Base-by-base conservation (phyloP, 2,797 vertebrate species). In the Kryptopterus vitreolus region DNA sequence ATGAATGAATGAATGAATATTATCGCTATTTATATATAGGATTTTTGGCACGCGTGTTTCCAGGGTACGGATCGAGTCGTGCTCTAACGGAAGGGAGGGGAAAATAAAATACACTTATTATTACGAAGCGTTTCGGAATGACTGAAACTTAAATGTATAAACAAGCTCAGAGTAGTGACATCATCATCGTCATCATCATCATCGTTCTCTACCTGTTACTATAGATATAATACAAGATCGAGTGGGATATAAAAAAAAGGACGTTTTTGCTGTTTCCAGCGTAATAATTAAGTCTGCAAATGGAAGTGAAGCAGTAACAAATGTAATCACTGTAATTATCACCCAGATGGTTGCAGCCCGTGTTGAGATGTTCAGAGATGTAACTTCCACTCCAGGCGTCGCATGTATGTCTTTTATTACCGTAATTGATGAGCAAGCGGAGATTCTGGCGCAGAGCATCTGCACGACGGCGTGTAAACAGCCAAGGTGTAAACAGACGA, bases 251-350 rank as follows among this genome's bases (percentile, higher is more conserved):
- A n/a, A 24, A 24, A 35, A 43, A 33, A 50, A 10, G 35, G 1
- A 66, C 33, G 12, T 24, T 66, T 58, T 18, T 52, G 24, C 57
- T 24, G 46, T 68, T 74, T 58, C 22, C 22, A 18, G 7, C 31
- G 52, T 63, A 71, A 71, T 70, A 31, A 63, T 71, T 53, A 63
- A 43, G 66, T 18, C 31, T 43, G 57, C 20, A 43, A 76, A 70
- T 62, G 46, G 46, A 76, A 29, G 13, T 29, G 4, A 52, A 62
- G 66, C 66, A 55, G 57, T 63, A 71, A 77, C 55, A 81, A 62
- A 62, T 43, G 66, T 77, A 81, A 81, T 77, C 57, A 72, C 58
- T 71, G 66, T 81, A 77, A 81, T 77, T 81, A 81, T 71, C 74
- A 71, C 74, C 66, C 80, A 81, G 74, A 81, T 81, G 80, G 65